A percentile compares a stretch with the other conserved stretches of the same genome.
Evolutionary conservation across 35 echinoderm and acorn worm species (phyloP).

Genomic region (Apostichopus californicus): DNA sequence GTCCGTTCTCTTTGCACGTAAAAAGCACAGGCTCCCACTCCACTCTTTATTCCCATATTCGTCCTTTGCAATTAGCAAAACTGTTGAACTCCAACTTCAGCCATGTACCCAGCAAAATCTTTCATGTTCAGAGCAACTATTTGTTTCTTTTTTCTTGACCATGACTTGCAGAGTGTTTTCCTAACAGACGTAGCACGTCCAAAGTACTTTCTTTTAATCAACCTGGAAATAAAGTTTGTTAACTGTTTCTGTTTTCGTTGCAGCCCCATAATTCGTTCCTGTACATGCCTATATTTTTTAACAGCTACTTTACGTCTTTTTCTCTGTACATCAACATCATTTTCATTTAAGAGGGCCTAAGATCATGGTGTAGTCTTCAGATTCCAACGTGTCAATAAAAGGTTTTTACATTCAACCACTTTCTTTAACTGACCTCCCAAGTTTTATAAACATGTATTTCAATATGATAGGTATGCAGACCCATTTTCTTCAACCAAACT

Average conservation of each 20-base stretch:
- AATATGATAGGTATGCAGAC: neutral
- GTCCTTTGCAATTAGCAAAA: constrained; percentile 5
- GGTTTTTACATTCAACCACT: neutral
- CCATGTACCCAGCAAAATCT: constrained; percentile 14
- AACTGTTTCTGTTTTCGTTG: neutral
- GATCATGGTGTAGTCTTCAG: neutral
- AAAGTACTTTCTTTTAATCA: constrained; percentile 12
- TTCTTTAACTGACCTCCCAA: neutral
- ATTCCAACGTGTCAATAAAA: neutral
- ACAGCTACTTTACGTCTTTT: neutral
- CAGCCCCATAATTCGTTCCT: neutral
- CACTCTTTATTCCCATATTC: neutral
- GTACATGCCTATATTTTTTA: neutral
- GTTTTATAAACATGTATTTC: neutral
- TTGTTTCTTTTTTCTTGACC: neutral
- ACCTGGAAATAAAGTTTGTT: neutral
- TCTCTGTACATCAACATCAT: neutral
- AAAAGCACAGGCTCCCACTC: neutral
- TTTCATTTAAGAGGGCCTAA: neutral
- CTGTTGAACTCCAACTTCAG: neutral
- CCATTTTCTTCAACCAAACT: neutral
- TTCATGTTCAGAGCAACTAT: neutral
- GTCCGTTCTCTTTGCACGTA: no score
- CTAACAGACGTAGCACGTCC: neutral
- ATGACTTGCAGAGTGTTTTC: constrained; percentile 7